Conservation (phyloP, 2,113 vertebrate genomes). For the Aramus guarauna region DNA sequence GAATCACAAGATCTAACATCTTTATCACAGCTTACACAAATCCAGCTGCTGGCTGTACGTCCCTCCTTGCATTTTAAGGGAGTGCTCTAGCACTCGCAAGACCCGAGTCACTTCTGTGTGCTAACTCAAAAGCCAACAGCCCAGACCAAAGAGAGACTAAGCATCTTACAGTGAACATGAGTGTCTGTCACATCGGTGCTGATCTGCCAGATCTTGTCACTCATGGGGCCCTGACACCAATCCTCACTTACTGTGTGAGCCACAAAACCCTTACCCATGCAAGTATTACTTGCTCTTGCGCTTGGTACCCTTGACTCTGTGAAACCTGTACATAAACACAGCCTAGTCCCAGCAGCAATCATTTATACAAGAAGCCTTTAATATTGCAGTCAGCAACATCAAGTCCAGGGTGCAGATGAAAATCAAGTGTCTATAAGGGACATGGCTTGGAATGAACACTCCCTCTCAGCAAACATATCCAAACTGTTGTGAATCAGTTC, state of each 20-base stretch:
- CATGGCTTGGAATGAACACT: neutral
- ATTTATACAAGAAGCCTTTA: neutral
- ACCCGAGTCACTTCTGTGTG: neutral
- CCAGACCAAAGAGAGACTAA: neutral
- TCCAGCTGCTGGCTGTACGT: neutral
- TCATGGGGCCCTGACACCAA: neutral
- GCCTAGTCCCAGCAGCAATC: neutral
- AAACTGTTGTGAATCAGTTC: neutral
- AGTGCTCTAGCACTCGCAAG: neutral
- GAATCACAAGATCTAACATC: neutral
- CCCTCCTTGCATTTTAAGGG: neutral
- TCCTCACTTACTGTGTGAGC: neutral
- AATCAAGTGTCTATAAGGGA: neutral
- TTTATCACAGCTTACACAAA: neutral
- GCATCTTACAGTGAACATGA: neutral
- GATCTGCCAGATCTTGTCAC: neutral
- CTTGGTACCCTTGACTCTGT: neutral
- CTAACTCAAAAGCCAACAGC: neutral
- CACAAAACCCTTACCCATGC: neutral
- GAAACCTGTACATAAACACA: neutral
- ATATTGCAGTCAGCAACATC: neutral
- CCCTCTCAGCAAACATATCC: neutral
- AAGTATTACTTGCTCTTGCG: neutral
- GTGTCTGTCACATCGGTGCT: neutral
- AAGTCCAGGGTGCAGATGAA: neutral